A percentile compares a stretch with the other conserved stretches of the same genome.
Conservation (phyloP, 2,888 invertebrate genomes). For the Dolichomitus sp. region DNA sequence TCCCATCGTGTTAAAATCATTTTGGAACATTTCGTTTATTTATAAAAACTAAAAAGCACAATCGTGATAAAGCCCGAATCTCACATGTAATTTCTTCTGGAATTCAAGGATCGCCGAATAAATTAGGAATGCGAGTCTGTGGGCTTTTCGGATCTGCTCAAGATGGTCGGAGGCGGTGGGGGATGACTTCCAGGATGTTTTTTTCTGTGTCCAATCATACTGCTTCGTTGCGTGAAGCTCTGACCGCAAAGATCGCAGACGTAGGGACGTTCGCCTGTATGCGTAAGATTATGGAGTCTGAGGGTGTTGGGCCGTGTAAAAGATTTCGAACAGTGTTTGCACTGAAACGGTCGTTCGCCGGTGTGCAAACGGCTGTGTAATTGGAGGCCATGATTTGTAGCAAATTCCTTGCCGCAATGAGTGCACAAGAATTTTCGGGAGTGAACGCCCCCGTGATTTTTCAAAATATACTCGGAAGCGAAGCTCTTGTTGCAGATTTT, state of each 20-base stretch:
- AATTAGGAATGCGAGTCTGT: slow-evolving; percentile 52
- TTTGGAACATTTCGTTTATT: background rate
- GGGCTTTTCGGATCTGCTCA: slow-evolving; percentile 33
- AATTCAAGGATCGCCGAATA: background rate
- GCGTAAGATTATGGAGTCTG: slow-evolving; percentile 58
- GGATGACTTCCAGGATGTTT: slow-evolving; percentile 68
- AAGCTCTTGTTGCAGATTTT: slow-evolving; percentile 64
- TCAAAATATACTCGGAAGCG: slow-evolving; percentile 61
- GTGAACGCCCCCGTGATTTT: slow-evolving; percentile 68
- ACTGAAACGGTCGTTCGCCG: slow-evolving; percentile 60
- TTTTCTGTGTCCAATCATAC: slow-evolving; percentile 65
- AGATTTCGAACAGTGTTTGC: slow-evolving; percentile 59
- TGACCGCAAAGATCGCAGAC: slow-evolving; percentile 62
- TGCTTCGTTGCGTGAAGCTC: slow-evolving; percentile 64
- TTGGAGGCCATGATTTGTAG: slow-evolving; percentile 61
- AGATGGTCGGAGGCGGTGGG: slow-evolving; percentile 60
- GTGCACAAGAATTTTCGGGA: slow-evolving; percentile 72
- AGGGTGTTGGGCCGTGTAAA: slow-evolving; percentile 64
- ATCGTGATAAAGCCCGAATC: background rate
- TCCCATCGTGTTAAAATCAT: background rate
- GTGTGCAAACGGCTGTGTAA: slow-evolving; percentile 61
- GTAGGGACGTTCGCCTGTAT: slow-evolving; percentile 57
- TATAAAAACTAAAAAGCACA: slow-evolving; percentile 2
- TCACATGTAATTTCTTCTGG: background rate
- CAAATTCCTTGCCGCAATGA: slow-evolving; percentile 67